phyloP scores from a whole-genome alignment of 2,797 vertebrate species.

The Ceyx erithaca region DNA sequence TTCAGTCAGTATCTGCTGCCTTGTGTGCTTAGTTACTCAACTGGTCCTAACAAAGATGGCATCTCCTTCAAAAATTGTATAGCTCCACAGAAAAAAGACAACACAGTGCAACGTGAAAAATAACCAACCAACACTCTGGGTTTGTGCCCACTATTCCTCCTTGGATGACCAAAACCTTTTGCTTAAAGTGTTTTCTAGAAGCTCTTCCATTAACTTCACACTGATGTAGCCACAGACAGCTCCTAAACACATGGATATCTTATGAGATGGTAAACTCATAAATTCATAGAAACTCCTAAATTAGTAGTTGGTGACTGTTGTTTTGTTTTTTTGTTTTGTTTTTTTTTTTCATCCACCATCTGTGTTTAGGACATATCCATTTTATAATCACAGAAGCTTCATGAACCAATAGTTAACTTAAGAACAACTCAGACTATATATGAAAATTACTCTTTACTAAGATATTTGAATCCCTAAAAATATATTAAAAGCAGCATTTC shows the following conservation, averaged over 20 bases:
- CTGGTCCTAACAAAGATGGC: neutral
- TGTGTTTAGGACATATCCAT: accelerated
- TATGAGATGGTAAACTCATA: neutral
- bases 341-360: neutral
- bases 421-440: neutral
- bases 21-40: neutral
- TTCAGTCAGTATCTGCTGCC: neutral
- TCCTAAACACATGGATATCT: neutral
- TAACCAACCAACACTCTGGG: too few relatives aligned
- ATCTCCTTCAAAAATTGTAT: neutral
- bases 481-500: neutral
- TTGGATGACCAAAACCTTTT: neutral
- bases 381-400: neutral
- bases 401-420: neutral
- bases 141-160: neutral
- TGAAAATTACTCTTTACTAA: too few relatives aligned
- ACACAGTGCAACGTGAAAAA: neutral
- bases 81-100: neutral
- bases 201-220: neutral
- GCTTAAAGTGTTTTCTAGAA: neutral
- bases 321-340: too few relatives aligned
- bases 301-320: neutral
- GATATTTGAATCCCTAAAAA: neutral
- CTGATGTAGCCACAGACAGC: neutral
- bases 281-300: neutral